Conservation (phyloP, 2,797 vertebrate genomes). For the Peromyscus nudipes region DNA sequence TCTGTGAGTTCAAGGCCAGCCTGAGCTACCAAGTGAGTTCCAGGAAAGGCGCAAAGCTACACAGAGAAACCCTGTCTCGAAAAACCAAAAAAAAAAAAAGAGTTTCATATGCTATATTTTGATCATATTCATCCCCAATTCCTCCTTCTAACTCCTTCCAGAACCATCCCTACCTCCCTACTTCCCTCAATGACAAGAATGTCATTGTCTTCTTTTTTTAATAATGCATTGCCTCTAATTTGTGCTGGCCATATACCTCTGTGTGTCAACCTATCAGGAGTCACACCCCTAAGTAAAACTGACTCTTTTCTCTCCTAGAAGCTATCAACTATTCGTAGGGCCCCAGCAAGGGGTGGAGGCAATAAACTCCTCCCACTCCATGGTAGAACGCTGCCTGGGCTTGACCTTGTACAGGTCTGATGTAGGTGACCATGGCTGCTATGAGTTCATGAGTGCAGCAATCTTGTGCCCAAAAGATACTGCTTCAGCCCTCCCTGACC, state of each 20-base stretch:
- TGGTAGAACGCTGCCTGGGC: neutral
- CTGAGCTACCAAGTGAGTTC: too few relatives aligned
- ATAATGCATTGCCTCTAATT: neutral
- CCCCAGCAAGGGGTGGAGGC: neutral
- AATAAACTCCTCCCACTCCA: neutral
- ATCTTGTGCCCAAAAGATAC: neutral
- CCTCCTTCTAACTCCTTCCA: neutral
- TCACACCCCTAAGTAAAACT: neutral
- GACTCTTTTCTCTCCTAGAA: neutral
- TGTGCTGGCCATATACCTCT: neutral
- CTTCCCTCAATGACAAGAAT: too few relatives aligned
- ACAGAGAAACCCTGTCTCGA: too few relatives aligned
- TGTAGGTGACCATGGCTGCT: neutral
- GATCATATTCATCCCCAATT: neutral
- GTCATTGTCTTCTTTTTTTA: neutral
- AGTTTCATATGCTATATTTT: neutral
- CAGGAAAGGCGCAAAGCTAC: too few relatives aligned
- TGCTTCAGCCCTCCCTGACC: neutral
- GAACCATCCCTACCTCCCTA: neutral
- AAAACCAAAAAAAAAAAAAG: too few relatives aligned
- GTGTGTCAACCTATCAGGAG: neutral
- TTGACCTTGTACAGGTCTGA: neutral
- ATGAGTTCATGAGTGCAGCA: neutral
- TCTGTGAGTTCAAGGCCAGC: too few relatives aligned
- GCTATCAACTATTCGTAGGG: neutral